Evolutionary conservation across 1,140 invertebrate genomes (phyloP).

Genomic region (Drosophila paulistorum): DNA sequence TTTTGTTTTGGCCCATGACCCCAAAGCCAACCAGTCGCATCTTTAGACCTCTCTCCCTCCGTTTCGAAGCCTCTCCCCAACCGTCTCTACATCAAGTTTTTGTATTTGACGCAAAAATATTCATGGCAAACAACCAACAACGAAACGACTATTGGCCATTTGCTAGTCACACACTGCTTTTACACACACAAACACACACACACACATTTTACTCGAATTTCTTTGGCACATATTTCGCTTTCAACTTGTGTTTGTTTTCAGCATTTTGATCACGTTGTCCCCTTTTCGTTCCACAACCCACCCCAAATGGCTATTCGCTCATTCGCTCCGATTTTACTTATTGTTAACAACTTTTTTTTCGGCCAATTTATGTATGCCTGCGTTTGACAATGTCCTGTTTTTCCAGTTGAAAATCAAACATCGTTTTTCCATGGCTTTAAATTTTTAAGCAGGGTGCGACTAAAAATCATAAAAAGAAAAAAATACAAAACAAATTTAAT

Average conservation of each 20-base stretch:
- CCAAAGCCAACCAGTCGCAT: conserved; percentile 29
- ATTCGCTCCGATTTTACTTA: conserved; percentile 25
- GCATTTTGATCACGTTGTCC: conserved; percentile 71
- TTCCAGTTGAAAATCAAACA: conserved; percentile 10
- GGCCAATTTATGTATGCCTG: conserved; percentile 38
- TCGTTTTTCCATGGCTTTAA: conserved; percentile 15
- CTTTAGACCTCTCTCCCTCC: background rate
- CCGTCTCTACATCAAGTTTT: conserved; percentile 45
- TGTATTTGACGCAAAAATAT: conserved; percentile 74
- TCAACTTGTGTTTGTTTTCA: conserved; percentile 57
- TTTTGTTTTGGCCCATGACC: conserved; percentile 27
- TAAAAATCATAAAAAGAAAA: background rate
- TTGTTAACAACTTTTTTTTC: conserved; percentile 52
- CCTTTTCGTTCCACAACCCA: conserved; percentile 17
- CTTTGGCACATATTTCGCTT: conserved; percentile 48
- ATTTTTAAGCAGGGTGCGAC: conserved; percentile 26
- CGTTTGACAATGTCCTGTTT: conserved; percentile 35
- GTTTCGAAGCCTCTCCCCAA: conserved; percentile 6
- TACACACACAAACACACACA: conserved; percentile 13
- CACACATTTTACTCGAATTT: conserved; percentile 23
- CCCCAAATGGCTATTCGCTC: background rate
- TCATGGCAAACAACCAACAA: conserved; percentile 52
- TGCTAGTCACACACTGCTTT: conserved; percentile 36
- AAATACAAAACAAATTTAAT: conserved; percentile 48
- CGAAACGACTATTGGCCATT: conserved; percentile 66